These are phyloP conservation scores for Silurus asotus DNA, from an alignment of 2,113 vertebrate species.

Conservation along the genomic window DNA sequence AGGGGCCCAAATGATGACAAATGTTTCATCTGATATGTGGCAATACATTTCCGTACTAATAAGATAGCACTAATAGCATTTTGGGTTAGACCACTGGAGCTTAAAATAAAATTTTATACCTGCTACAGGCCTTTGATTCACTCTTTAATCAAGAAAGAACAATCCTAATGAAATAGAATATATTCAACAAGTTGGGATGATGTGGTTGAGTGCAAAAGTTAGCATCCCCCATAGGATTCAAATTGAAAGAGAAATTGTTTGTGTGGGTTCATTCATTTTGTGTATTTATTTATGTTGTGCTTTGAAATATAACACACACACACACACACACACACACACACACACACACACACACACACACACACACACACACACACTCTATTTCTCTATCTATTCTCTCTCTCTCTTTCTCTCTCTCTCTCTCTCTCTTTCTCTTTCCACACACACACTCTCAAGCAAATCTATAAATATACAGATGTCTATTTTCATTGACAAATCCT, in stretches of 20 bases:
- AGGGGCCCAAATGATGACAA: constrained; percentile 54
- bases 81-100: not conserved
- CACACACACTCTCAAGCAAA: no score
- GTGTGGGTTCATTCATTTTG: not conserved
- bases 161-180: not conserved
- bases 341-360: no score
- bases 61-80: not conserved
- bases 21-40: constrained; percentile 46
- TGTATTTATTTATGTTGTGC: not conserved
- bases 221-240: not conserved
- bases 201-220: not conserved
- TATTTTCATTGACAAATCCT: no score
- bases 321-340: no score
- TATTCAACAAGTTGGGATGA: not conserved
- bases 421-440: no score
- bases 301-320: no score
- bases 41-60: constrained; percentile 12
- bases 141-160: not conserved
- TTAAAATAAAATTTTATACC: constrained; percentile 17
- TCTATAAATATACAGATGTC: no score
- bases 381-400: no score
- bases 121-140: not conserved
- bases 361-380: no score
- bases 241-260: not conserved
- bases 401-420: no score